Evolutionary conservation across 2,888 invertebrate species (phyloP).

Genomic region (Blastobasis lacticolella): DNA sequence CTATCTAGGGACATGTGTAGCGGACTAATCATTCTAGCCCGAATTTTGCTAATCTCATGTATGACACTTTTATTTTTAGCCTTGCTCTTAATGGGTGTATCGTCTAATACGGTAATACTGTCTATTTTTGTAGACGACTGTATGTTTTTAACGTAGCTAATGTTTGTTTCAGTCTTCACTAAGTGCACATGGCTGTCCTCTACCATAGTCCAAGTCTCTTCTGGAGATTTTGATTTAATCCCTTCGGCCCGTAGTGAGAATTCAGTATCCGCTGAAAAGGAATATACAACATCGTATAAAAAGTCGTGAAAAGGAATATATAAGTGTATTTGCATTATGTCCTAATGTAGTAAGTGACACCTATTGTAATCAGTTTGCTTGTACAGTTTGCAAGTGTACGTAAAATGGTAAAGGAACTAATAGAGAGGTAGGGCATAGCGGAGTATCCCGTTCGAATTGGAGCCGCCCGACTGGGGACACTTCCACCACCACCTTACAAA

Average conservation of each 20-base stretch:
- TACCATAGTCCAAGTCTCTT: constrained; percentile 43
- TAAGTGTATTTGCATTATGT: too few relatives aligned
- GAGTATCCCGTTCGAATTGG: too few relatives aligned
- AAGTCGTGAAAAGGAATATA: too few relatives aligned
- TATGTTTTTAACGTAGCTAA: constrained; percentile 24
- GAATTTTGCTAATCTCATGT: constrained; percentile 63
- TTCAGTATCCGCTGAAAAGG: constrained; percentile 44
- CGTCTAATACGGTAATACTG: constrained; percentile 29
- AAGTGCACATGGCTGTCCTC: constrained; percentile 31
- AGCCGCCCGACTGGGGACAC: too few relatives aligned
- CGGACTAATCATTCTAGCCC: constrained; percentile 40
- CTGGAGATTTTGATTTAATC: constrained; percentile 5
- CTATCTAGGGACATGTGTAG: constrained; percentile 57
- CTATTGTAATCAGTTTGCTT: too few relatives aligned
- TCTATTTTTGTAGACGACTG: constrained; percentile 39
- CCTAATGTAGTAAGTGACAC: too few relatives aligned
- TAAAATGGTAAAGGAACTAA: not conserved
- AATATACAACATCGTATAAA: not conserved
- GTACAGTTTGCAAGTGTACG: constrained; percentile 1
- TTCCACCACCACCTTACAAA: too few relatives aligned
- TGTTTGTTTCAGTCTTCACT: constrained; percentile 33
- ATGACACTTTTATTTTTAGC: constrained; percentile 33
- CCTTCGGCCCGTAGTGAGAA: constrained; percentile 26
- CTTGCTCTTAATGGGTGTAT: constrained; percentile 55
- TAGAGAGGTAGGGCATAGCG: too few relatives aligned